These are phyloP conservation scores for Anableps anableps DNA, from an alignment of 2,797 vertebrate species.

Conservation along the genomic window DNA sequence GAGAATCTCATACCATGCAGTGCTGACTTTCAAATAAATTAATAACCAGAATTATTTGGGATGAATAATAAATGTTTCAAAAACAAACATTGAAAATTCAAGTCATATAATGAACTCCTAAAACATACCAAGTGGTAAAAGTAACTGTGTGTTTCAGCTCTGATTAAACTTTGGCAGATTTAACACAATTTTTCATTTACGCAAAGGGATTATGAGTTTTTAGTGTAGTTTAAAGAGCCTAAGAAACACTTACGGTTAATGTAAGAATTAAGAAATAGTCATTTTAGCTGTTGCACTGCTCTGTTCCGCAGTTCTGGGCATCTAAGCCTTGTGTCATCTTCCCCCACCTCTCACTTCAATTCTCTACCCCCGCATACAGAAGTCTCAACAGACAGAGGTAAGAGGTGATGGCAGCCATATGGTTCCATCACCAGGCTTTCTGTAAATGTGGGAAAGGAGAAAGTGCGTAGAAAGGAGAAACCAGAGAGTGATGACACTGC, in stretches of 20 bases:
- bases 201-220: conserved; percentile 1
- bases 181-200: neutral
- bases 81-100: neutral
- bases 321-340: conserved; percentile 8
- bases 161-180: too few relatives aligned
- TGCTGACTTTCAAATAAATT: neutral
- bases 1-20: neutral
- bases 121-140: neutral
- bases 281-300: neutral
- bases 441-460: conserved; percentile 27
- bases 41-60: neutral
- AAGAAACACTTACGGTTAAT: neutral
- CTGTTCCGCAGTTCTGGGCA: neutral
- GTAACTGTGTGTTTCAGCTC: neutral
- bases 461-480: conserved; percentile 14
- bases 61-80: neutral
- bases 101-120: neutral
- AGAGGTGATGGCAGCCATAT: conserved; percentile 3
- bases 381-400: neutral
- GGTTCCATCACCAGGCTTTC: conserved; percentile 18
- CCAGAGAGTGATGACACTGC: conserved; percentile 24
- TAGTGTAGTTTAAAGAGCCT: neutral
- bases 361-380: conserved; percentile 13
- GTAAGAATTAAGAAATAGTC: neutral
- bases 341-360: conserved; percentile 11